Evolutionary conservation across 2,888 invertebrate species (phyloP), one percentile per base, ranked within the genome.

Genomic region (Metalampra italica): DNA sequence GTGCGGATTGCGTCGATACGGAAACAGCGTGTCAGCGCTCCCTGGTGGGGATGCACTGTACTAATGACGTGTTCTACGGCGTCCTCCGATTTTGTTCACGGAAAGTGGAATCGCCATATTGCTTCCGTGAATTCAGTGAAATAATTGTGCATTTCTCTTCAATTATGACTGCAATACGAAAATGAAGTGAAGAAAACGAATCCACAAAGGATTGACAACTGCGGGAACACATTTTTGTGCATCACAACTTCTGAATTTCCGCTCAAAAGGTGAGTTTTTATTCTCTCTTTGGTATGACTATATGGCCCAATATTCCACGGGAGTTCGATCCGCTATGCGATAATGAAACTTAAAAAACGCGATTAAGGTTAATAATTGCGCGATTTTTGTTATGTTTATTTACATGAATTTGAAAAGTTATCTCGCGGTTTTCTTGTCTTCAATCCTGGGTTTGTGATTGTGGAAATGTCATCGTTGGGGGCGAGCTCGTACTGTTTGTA

Each of bases 311-410:
- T 90, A 90, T 90, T 90, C 90, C 89, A 88, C 90, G 85, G 86
- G 89, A 87, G 86, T 89, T 90, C 88, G 88, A 88, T 88, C 87
- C 89, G 90, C 89, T 90, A 89, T 88, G 90, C 90, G 90, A 90
- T 90, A 90, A 90, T 90, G 90, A 90, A 89, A 90, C 90, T 90
- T 90, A 90, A 88, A 90, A 90, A 89, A 89, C 85, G 90, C 83
- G 88, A 90, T 90, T 90, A 90, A 90, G 90, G 90, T 88, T 89
- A 89, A 90, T 90, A 90, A 90, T 90, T 90, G 90, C 90, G 79
- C 90, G 90, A 84, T 88, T 90, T 88, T 89, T 87, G 87, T 89
- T 88, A 86, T 90, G 89, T 88, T 90, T 89, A 88, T 90, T 89
- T 89, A 89, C 89, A 88, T 87, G 88, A 87, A 87, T 88, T 89